A percentile compares a stretch with the other conserved stretches of the same genome.
phyloP scores from a whole-genome alignment of 1,140 invertebrate genomes.

The Drusus annulatus region DNA sequence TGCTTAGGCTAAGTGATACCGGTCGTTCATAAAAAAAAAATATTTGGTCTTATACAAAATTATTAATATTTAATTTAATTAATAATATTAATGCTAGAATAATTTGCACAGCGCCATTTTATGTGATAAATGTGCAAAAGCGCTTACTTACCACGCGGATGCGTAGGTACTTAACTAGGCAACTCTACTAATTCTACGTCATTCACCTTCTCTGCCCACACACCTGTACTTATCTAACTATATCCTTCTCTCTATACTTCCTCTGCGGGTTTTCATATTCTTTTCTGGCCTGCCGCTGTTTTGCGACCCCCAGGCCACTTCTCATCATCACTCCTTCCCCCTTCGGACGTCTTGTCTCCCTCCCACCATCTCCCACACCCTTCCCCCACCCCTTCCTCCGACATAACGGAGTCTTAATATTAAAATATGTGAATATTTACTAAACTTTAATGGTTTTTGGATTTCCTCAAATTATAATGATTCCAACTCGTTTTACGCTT shows the following conservation, averaged over 20 bases:
- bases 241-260: not conserved
- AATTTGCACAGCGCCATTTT: too few relatives aligned
- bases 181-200: conserved; percentile 7
- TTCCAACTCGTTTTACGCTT: too few relatives aligned
- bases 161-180: not conserved
- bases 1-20: too few relatives aligned
- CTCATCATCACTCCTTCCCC: not conserved
- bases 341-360: not conserved
- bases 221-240: too few relatives aligned
- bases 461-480: too few relatives aligned
- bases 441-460: too few relatives aligned
- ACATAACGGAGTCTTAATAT: not conserved
- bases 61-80: too few relatives aligned
- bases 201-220: not conserved
- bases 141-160: too few relatives aligned
- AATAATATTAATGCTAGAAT: too few relatives aligned
- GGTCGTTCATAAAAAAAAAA: too few relatives aligned
- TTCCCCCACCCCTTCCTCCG: not conserved
- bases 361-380: not conserved
- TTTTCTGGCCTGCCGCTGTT: conserved; percentile 20
- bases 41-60: too few relatives aligned
- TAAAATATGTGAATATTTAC: not conserved
- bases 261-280: not conserved
- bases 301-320: conserved; percentile 18
- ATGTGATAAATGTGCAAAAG: too few relatives aligned